A percentile compares a stretch with the other conserved stretches of the same genome.
Conservation (phyloP, 2,888 invertebrate species). For the Xylophagus ater region DNA sequence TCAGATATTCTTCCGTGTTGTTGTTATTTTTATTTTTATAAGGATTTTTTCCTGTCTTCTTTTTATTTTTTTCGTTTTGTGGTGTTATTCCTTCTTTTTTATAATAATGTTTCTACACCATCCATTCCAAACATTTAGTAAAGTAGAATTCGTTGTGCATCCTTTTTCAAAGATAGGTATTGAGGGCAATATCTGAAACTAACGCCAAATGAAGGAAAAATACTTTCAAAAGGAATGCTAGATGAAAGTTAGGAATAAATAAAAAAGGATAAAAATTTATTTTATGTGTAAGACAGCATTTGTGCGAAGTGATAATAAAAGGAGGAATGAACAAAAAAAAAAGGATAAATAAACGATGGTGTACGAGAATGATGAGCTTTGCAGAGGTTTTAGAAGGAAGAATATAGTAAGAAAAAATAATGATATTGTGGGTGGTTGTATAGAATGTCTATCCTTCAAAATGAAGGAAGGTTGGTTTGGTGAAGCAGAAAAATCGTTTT, state of each 20-base stretch:
- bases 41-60: neutral
- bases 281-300: constrained; percentile 11
- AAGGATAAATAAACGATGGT: too few relatives aligned
- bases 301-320: constrained; percentile 8
- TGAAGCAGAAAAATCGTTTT: too few relatives aligned
- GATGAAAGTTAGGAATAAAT: constrained; percentile 9
- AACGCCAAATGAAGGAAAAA: constrained; percentile 5
- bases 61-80: too few relatives aligned
- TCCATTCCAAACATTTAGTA: too few relatives aligned
- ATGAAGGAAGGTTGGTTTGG: neutral
- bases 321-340: too few relatives aligned
- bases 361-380: too few relatives aligned
- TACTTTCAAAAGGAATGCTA: constrained; percentile 5
- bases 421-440: neutral
- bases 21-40: neutral
- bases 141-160: too few relatives aligned
- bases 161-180: too few relatives aligned
- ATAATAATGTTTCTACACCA: neutral
- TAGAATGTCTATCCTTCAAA: too few relatives aligned
- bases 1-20: too few relatives aligned
- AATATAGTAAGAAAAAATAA: neutral
- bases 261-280: constrained; percentile 12
- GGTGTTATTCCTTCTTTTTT: constrained; percentile 1
- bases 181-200: too few relatives aligned
- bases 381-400: too few relatives aligned